Base-by-base conservation (phyloP, 1,140 invertebrate species). In the Leptopilina boulardi region DNA sequence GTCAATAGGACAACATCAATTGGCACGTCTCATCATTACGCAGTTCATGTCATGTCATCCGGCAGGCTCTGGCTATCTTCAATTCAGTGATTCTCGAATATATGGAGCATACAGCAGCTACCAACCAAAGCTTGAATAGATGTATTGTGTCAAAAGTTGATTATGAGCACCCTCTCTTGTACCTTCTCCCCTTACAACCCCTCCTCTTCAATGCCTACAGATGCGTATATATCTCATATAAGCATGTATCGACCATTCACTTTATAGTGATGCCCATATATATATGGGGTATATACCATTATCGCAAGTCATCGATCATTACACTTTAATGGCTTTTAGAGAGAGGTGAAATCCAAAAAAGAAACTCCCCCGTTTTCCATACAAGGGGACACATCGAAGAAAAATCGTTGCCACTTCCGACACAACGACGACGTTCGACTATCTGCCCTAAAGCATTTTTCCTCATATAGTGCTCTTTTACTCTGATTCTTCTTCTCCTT, bases 271-370 rank as follows among this genome's bases (percentile, higher is more conserved):
- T 79, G 59, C 19, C 76, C 56, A 80, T 78, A n/a, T n/a, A n/a
- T n/a, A n/a, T n/a, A n/a, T n/a, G n/a, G n/a, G 59, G 26, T 66
- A 78, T 54, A 82, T 71, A 13, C 76, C 71, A 84, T 79, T 82
- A 83, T 78, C 77, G 73, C 78, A 75, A 86, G 86, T 87, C 86
- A 87, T 88, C 87, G 83, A 89, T 88, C 87, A 89, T 88, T 82
- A 84, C 79, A 73, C 83, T 79, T 87, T 89, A 89, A 89, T 87
- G 87, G 85, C 82, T 66, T 77, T 66, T 74, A 70, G 70, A 54
- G 59, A 77, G n/a, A 74, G 75, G 74, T 77, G 75, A n/a, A n/a
- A n/a, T n/a, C 75, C 30, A 41, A 79, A 80, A 79, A 80, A 79
- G 76, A 79, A 73, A 41, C 75, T 42, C 4, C 44, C 8, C 54